phyloP scores from a whole-genome alignment of 2,888 invertebrate genomes.

The Dorcus parallelipipedus region DNA sequence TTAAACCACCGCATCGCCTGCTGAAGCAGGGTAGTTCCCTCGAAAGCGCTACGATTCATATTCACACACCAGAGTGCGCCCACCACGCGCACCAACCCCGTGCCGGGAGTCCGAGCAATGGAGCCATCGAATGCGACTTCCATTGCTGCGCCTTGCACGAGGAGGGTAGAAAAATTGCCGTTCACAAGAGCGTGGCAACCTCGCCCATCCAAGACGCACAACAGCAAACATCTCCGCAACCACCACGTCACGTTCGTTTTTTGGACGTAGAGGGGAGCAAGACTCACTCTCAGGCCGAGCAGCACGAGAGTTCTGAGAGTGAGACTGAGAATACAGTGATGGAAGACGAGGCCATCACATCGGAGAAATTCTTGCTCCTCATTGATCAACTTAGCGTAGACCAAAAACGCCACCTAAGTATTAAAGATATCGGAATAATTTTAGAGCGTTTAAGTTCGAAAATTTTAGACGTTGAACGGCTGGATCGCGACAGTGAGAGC shows the following conservation, averaged over 20 bases:
- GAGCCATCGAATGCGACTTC: conserved; percentile 82
- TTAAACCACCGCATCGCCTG: conserved; percentile 45
- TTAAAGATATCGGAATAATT: conserved; percentile 94
- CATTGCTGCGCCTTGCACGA: conserved; percentile 94
- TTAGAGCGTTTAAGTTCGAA: conserved; percentile 88
- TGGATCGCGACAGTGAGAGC: conserved; percentile 88
- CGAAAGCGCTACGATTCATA: conserved; percentile 72
- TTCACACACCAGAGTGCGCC: conserved; percentile 80
- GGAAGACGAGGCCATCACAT: conserved; percentile 85
- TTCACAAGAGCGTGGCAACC: conserved; percentile 89
- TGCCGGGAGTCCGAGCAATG: conserved; percentile 62
- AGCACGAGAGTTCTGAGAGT: conserved; percentile 83
- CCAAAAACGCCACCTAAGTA: conserved; percentile 86
- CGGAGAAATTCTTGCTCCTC: conserved; percentile 88
- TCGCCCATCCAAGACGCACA: conserved; percentile 85
- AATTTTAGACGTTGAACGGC: conserved; percentile 88
- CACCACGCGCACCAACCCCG: conserved; percentile 65
- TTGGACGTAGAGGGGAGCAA: conserved; percentile 68
- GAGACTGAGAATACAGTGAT: conserved; percentile 91
- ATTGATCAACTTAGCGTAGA: conserved; percentile 91
- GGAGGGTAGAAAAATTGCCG: conserved; percentile 86
- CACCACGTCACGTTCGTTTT: conserved; percentile 79
- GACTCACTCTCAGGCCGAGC: conserved; percentile 48
- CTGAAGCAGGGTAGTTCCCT: conserved; percentile 60
- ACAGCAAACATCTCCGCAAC: conserved; percentile 47